Evolutionary conservation across 2,797 vertebrate species (phyloP).

Genomic region (Pangasius djambal): DNA sequence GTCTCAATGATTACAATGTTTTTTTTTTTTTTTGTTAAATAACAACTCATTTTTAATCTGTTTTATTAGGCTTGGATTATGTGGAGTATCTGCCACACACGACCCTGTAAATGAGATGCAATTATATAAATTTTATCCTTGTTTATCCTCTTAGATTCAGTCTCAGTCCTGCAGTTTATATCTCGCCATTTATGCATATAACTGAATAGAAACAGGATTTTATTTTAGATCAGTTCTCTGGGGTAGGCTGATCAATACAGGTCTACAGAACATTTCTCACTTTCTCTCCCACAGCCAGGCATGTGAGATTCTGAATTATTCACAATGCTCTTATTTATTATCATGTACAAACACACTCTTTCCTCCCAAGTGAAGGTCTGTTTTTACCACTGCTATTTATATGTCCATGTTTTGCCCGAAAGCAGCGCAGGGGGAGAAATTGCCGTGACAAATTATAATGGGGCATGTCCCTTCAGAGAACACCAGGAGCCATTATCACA

Average conservation of each 20-base stretch:
- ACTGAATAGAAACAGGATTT: not conserved
- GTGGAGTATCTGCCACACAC: not conserved
- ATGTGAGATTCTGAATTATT: not conserved
- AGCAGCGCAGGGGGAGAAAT: not conserved
- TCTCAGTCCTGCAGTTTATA: not conserved
- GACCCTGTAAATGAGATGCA: not conserved
- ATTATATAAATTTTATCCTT: not conserved
- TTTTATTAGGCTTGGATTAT: not conserved
- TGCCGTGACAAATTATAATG: not conserved
- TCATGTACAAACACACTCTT: conserved; percentile 3
- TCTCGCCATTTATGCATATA: not conserved
- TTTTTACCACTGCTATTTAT: not conserved
- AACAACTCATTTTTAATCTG: not conserved
- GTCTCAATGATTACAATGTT: not conserved
- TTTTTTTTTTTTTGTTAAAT: not conserved
- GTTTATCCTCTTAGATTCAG: not conserved
- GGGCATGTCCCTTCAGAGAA: not conserved
- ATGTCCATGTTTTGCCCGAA: not conserved
- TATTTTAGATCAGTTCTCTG: not conserved
- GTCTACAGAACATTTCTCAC: not conserved
- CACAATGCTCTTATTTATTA: not conserved
- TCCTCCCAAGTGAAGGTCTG: not conserved
- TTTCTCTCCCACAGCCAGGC: not conserved
- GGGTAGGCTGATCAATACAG: not conserved
- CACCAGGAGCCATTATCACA: not conserved